Evolutionary conservation across 2,888 invertebrate species (phyloP).

Genomic region (Hirtodrosophila cameraria): DNA sequence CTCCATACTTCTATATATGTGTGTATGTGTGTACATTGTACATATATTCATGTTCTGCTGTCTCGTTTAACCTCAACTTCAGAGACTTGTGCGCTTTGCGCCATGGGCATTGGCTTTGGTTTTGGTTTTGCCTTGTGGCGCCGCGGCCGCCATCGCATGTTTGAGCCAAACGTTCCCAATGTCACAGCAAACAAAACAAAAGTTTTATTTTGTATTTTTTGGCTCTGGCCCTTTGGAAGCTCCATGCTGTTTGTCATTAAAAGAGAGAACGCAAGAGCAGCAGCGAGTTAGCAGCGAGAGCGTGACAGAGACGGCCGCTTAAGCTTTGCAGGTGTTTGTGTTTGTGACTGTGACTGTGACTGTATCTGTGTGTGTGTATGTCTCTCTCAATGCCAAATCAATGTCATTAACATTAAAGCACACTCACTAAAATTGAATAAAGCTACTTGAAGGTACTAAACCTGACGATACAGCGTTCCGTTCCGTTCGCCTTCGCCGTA

Average conservation of each 20-base stretch:
- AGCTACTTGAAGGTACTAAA: conserved; percentile 69
- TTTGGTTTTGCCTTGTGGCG: conserved; percentile 48
- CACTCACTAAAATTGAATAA: conserved; percentile 78
- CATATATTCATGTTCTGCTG: too few species aligned
- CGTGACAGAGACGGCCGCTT: conserved; percentile 35
- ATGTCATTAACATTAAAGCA: conserved; percentile 78
- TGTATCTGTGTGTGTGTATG: conserved; percentile 32
- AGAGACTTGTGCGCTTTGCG: conserved; percentile 27
- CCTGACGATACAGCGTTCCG: conserved; percentile 46
- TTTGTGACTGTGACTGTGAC: conserved; percentile 33
- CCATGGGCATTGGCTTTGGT: too few species aligned
- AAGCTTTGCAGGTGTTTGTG: conserved; percentile 15
- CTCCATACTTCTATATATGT: not conserved
- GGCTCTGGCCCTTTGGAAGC: conserved; percentile 58
- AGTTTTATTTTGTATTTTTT: too few species aligned
- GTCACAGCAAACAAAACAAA: conserved; percentile 41
- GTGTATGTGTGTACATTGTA: too few species aligned
- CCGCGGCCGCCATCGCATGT: conserved; percentile 47
- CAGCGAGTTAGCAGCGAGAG: not conserved
- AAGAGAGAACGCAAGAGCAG: conserved; percentile 18
- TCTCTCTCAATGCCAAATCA: conserved; percentile 72
- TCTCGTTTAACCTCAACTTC: conserved; percentile 30
- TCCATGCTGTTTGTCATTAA: conserved; percentile 9
- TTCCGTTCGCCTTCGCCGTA: conserved; percentile 35
- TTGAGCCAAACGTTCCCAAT: conserved; percentile 44